A percentile compares a stretch with the other conserved stretches of the same genome.
Evolutionary conservation across 2,113 vertebrate species (phyloP).

Genomic region (Dicerorhinus sumatrensis): DNA sequence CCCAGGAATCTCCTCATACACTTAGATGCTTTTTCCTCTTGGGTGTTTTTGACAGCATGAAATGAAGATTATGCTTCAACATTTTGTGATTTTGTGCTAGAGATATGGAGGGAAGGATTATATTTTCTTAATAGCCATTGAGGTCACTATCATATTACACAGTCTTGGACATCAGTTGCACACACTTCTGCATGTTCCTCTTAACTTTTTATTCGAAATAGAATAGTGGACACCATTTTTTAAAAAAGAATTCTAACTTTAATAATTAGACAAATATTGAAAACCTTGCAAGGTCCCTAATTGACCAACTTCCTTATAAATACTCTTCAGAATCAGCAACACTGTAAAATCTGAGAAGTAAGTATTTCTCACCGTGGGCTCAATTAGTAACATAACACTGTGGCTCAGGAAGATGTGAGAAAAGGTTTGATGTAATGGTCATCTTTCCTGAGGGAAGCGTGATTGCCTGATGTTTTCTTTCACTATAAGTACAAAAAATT

Average conservation of each 20-base stretch:
- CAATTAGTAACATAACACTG: neutral
- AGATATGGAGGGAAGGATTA: neutral
- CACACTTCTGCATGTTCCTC: neutral
- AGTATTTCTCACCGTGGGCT: neutral
- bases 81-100: neutral
- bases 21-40: neutral
- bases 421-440: neutral
- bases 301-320: neutral
- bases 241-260: constrained; percentile 25
- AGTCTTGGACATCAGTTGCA: neutral
- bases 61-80: neutral
- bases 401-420: neutral
- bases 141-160: neutral
- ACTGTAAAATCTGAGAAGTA: neutral
- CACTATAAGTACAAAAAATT: neutral
- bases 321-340: neutral
- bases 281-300: neutral
- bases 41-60: neutral
- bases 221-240: neutral
- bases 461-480: neutral
- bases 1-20: neutral
- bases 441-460: neutral
- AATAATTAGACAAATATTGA: constrained; percentile 19
- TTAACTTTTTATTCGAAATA: constrained; percentile 23
- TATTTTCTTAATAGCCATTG: neutral